Evolutionary conservation across 2,888 invertebrate genomes (phyloP).

Genomic region (Laspeyria flexula): DNA sequence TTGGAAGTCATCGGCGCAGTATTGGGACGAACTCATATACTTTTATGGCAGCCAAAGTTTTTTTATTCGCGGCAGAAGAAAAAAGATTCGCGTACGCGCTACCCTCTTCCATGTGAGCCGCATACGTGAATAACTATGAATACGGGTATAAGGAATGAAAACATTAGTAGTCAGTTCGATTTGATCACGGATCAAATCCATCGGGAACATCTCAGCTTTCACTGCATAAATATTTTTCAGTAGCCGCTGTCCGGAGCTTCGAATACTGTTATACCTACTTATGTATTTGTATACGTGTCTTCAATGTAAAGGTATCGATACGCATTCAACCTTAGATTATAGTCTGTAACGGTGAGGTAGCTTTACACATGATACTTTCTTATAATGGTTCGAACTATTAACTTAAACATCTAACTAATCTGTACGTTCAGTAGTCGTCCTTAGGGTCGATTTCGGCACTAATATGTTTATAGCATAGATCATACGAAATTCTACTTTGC

Average conservation of each 20-base stretch:
- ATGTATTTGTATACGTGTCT: neutral
- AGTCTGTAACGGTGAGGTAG: no score
- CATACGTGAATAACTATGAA: slow-evolving; percentile 69
- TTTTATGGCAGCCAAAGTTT: slow-evolving; percentile 82
- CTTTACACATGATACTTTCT: no score
- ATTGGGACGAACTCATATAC: slow-evolving; percentile 85
- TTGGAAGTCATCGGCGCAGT: slow-evolving; percentile 83
- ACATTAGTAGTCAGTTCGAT: slow-evolving; percentile 65
- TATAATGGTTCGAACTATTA: no score
- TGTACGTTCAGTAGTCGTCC: no score
- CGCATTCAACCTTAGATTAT: no score
- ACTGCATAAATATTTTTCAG: slow-evolving; percentile 45
- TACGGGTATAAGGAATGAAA: slow-evolving; percentile 61
- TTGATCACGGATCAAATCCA: slow-evolving; percentile 59
- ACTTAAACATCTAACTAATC: no score
- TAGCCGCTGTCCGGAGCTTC: slow-evolving; percentile 5
- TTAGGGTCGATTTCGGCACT: no score
- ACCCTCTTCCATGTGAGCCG: slow-evolving; percentile 64
- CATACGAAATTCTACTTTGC: no score
- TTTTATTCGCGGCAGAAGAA: slow-evolving; percentile 78
- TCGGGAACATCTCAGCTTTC: slow-evolving; percentile 46
- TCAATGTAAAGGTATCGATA: neutral
- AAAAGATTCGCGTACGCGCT: slow-evolving; percentile 74
- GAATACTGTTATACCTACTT: neutral
- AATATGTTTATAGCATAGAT: no score